Base-by-base conservation (phyloP, 2,113 vertebrate genomes). In the Periophthalmus modestus region DNA sequence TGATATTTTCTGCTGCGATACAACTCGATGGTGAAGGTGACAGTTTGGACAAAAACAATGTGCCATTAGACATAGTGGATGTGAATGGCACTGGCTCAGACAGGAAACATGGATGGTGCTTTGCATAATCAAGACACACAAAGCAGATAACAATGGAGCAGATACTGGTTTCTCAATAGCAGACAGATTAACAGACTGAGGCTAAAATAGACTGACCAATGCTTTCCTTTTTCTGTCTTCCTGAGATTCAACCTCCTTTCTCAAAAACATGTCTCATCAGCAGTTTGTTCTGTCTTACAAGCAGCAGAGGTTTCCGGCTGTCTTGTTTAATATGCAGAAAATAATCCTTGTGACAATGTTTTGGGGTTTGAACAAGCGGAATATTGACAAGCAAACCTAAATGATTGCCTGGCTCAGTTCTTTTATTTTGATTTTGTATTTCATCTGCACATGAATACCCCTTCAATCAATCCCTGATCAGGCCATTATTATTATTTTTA, bases 111-210 rank as follows among this genome's bases (percentile, higher is more conserved):
- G 82, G 75, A 74, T 74, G 81, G 63, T 69, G 69, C 63, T 86
- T 93, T 93, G 88, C 85, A 88, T 86, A 91, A 90, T 85, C 62
- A 77, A 79, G 82, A 73, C 80, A 77, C 86, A 78, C 66, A 70
- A 70, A 85, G 75, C 85, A 82, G 81, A 82, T 83, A 84, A 72
- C 71, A 54, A 54, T 18, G 85, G 84, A 86, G 83, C 85, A 87
- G 79, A 84, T 87, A 75, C 80, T 82, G 85, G 87, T 94, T 93
- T 89, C 91, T 77, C 92, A 93, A 92, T 80, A 91, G 78, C 80
- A 89, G 89, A 90, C 88, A 82, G 80, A 79, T 77, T 88, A 92
- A 91, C 90, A 92, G 89, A 87, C 90, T 34, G 72, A 33, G 63
- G 88, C 72, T 72, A 89, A 93, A 92, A 91, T 88, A 91, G 87